These are phyloP conservation scores for Pygmarrhopalites habei DNA, from an alignment of 1,140 invertebrate genomes.

Conservation along the genomic window DNA sequence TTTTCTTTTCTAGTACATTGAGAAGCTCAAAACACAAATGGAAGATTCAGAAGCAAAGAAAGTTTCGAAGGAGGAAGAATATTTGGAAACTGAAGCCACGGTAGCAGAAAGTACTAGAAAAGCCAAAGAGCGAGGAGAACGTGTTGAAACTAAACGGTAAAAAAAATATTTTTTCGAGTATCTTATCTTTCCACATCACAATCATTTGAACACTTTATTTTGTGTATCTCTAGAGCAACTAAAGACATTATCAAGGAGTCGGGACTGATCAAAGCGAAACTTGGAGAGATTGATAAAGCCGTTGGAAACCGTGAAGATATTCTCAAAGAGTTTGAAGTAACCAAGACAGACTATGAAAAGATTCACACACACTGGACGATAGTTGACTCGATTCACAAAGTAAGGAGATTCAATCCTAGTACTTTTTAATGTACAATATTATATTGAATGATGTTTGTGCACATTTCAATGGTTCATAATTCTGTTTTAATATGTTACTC, in stretches of 20 bases:
- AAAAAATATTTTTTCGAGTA: not conserved
- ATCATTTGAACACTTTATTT: not conserved
- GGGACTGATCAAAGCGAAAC: conserved; percentile 6
- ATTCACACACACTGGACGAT: too few relatives aligned
- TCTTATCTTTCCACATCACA: not conserved
- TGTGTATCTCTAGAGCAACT: not conserved
- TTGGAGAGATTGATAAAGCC: not conserved
- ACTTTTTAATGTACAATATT: too few relatives aligned
- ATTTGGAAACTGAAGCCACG: not conserved
- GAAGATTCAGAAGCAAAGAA: not conserved
- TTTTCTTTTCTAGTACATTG: too few relatives aligned
- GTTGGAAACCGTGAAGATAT: not conserved
- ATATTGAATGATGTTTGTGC: too few relatives aligned
- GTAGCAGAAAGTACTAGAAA: not conserved
- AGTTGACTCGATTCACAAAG: too few relatives aligned
- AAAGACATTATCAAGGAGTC: conserved; percentile 10
- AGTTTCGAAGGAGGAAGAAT: not conserved
- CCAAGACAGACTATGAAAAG: too few relatives aligned
- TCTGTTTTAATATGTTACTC: not conserved
- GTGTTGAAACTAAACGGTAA: not conserved
- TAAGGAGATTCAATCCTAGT: too few relatives aligned
- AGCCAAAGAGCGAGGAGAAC: not conserved
- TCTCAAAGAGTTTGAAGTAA: too few relatives aligned
- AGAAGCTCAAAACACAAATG: not conserved
- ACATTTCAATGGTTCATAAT: too few relatives aligned